These are phyloP conservation scores for Odontocolon sp. DNA, from an alignment of 2,888 invertebrate genomes.

Conservation along the genomic window DNA sequence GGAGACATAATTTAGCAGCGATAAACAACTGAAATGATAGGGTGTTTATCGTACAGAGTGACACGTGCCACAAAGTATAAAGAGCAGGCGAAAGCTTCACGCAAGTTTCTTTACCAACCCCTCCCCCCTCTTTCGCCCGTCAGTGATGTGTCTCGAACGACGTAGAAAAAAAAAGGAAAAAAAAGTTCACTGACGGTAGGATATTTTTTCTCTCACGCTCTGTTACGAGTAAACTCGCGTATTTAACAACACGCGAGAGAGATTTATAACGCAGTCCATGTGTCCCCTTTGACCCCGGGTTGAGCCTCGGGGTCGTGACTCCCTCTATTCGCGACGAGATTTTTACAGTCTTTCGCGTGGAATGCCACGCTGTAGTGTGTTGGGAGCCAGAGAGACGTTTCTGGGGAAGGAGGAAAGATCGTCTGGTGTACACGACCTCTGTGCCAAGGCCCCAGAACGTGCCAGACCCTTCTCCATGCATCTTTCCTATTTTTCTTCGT, in stretches of 20 bases:
- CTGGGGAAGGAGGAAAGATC: conserved; percentile 10
- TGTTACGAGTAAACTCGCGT: conserved; percentile 31
- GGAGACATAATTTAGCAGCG: conserved; percentile 48
- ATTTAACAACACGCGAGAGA: conserved; percentile 55
- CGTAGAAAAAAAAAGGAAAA: conserved; percentile 58
- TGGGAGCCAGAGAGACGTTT: neutral
- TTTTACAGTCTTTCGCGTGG: conserved; percentile 37
- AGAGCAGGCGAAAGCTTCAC: conserved; percentile 27
- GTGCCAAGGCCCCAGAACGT: conserved; percentile 13
- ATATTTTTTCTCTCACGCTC: neutral
- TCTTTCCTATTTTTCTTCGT: conserved; percentile 21
- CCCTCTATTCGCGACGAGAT: conserved; percentile 43
- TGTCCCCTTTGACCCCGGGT: conserved; percentile 36
- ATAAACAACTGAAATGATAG: conserved; percentile 54
- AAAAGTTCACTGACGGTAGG: conserved; percentile 31
- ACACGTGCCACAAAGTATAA: conserved; percentile 47
- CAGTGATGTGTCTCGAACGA: conserved; percentile 27
- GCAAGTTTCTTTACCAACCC: no score
- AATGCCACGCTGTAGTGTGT: conserved; percentile 1
- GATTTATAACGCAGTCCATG: conserved; percentile 50
- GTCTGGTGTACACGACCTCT: conserved; percentile 20
- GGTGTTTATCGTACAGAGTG: conserved; percentile 56
- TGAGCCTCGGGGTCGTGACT: conserved; percentile 30
- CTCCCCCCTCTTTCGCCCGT: conserved; percentile 11
- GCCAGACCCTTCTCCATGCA: conserved; percentile 21